Conservation (phyloP, 2,797 vertebrate genomes). For the Rhynchonycteris naso region DNA sequence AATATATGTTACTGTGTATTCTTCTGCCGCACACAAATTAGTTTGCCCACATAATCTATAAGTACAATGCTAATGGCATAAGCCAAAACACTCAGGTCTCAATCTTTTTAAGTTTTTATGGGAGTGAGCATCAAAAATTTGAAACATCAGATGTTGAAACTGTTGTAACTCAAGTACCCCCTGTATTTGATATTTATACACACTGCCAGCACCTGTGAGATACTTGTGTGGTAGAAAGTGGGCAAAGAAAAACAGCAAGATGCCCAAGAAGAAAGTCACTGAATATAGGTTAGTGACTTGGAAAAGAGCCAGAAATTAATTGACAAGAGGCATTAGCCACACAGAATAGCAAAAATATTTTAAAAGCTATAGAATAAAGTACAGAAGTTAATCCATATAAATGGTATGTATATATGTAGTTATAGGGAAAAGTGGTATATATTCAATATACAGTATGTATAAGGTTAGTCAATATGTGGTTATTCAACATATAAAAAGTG, state of each 20-base stretch:
- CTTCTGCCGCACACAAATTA: no score
- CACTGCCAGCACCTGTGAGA: background rate
- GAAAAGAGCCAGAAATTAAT: conserved; percentile 19
- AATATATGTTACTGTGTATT: no score
- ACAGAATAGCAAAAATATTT: conserved; percentile 35
- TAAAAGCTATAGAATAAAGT: background rate
- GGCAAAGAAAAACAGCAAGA: background rate
- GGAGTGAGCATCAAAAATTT: no score
- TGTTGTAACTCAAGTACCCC: no score
- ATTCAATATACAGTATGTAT: no score
- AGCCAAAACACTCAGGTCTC: no score
- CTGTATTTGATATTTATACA: background rate
- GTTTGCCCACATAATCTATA: no score
- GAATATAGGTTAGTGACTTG: background rate
- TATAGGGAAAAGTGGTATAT: no score
- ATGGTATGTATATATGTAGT: background rate
- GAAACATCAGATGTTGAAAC: no score
- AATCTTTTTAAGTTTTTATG: no score
- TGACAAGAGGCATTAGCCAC: background rate
- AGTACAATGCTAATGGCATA: no score
- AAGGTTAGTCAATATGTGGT: background rate
- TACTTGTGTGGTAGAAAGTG: background rate
- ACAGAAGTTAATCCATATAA: background rate
- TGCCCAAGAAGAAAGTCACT: background rate
- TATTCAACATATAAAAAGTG: background rate